Percentiles rank a stretch among this genome's conserved stretches.
Evolutionary conservation across 2,113 vertebrate genomes (phyloP).

Genomic region (Deroptyus accipitrinus): DNA sequence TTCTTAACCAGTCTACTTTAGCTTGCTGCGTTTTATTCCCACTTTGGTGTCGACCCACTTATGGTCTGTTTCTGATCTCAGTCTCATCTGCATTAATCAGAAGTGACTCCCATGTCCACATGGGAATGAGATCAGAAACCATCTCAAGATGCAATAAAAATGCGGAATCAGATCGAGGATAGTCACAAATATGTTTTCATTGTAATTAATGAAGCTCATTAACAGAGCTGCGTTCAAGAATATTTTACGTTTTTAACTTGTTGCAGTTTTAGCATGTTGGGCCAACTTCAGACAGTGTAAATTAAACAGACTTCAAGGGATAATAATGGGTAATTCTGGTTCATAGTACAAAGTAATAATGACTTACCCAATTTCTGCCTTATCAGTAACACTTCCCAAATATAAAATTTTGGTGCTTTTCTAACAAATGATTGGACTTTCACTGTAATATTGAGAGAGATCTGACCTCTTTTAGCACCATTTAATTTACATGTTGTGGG

Average conservation of each 20-base stretch:
- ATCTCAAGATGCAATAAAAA: not conserved
- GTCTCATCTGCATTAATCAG: not conserved
- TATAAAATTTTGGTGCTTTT: not conserved
- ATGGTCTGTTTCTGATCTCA: not conserved
- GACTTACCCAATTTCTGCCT: not conserved
- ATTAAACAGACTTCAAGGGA: not conserved
- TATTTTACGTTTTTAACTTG: not conserved
- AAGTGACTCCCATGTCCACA: not conserved
- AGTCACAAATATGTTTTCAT: not conserved
- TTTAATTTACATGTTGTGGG: not conserved
- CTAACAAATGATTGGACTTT: not conserved
- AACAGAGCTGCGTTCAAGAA: not conserved
- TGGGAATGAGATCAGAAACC: rapidly evolving
- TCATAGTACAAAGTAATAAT: not conserved
- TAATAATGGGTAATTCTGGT: not conserved
- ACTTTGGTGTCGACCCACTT: not conserved
- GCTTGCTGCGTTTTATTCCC: not conserved
- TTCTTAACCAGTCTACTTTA: not conserved
- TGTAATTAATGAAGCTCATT: not conserved
- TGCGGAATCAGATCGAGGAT: not conserved
- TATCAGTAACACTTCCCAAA: not conserved
- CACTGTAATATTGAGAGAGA: not conserved
- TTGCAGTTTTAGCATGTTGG: not conserved
- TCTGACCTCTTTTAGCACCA: not conserved
- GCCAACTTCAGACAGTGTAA: not conserved